Evolutionary conservation across 2,113 vertebrate genomes (phyloP), one percentile per base, ranked within the genome.

Genomic region (Platichthys flesus): DNA sequence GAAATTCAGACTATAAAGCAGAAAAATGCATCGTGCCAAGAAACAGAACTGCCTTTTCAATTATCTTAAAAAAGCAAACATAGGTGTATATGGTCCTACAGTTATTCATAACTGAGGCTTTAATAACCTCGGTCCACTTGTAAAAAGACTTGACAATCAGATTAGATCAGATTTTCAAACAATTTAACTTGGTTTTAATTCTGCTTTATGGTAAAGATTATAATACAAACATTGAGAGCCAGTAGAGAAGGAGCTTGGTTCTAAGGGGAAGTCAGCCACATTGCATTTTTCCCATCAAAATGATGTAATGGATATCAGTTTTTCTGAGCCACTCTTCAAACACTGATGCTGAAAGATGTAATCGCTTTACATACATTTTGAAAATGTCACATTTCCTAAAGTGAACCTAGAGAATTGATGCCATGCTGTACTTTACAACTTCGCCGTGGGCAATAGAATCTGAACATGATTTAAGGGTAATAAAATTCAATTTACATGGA

Each of bases 161-260:
- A 78, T 81, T 52, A n/a, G n/a, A n/a, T n/a, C n/a, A n/a, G n/a
- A n/a, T 23, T 23, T 23, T 23, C 23, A 23, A 23, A 74, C 58
- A 71, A 42, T 24, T 62, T 2, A 14, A 62, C 62, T 64, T 49
- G 42, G 60, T 45, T 54, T 57, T 37, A 42, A 56, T 35, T 54
- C 47, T 35, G 24, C 7, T 55, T 15, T 31, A 73, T 56, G 24
- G 40, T 35, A 14, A 2, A 62, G 56, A 65, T 74, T 28, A 60
- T 65, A 57, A 40, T 20, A 21, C 35, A 7, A 65, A 57, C 31
- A 31, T 31, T 51, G 57, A 66, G 58, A 70, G 66, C 20, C 54
- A 16, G 20, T 18, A 15, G 28, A 21, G 23, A 20, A 6, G 28
- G 23, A 71, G 67, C 56, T 13, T 42, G 40, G 40, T 12, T 45